Percentiles rank a stretch among this genome's conserved stretches.
These are phyloP conservation scores for Paedocypris sp. DNA, from an alignment of 2,113 vertebrate species.

Conservation along the genomic window DNA sequence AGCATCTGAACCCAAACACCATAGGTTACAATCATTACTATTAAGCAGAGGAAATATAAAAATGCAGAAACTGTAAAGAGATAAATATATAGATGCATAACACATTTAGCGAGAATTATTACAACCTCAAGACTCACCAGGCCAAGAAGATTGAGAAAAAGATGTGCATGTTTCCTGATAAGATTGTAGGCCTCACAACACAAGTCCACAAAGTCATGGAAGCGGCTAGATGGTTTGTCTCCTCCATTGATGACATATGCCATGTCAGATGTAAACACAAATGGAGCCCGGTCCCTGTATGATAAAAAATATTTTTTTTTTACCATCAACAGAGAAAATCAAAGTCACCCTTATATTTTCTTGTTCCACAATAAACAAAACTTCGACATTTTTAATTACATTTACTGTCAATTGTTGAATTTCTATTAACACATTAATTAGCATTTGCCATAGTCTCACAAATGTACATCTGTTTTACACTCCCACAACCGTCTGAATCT, in stretches of 20 bases:
- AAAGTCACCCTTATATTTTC: not conserved
- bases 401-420: no score
- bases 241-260: slow-evolving; percentile 95
- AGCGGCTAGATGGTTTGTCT: slow-evolving; percentile 93
- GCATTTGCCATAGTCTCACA: no score
- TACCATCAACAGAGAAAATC: not conserved
- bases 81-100: no score
- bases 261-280: slow-evolving; percentile 98
- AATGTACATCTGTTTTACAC: no score
- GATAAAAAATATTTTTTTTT: not conserved
- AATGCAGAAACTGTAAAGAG: no score
- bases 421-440: no score
- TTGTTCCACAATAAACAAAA: no score
- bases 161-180: slow-evolving; percentile 92
- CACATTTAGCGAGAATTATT: no score
- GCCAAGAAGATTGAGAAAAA: slow-evolving; percentile 93
- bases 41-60: no score
- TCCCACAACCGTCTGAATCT: no score
- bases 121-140: slow-evolving; percentile 63
- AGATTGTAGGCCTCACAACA: slow-evolving; percentile 98
- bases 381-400: no score
- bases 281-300: slow-evolving; percentile 87
- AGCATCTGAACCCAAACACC: slow-evolving; percentile 71
- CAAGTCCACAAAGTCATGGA: slow-evolving; percentile 95
- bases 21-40: no score